These are phyloP conservation scores for Eubucco bourcierii DNA, from an alignment of 2,113 vertebrate genomes.

Conservation along the genomic window DNA sequence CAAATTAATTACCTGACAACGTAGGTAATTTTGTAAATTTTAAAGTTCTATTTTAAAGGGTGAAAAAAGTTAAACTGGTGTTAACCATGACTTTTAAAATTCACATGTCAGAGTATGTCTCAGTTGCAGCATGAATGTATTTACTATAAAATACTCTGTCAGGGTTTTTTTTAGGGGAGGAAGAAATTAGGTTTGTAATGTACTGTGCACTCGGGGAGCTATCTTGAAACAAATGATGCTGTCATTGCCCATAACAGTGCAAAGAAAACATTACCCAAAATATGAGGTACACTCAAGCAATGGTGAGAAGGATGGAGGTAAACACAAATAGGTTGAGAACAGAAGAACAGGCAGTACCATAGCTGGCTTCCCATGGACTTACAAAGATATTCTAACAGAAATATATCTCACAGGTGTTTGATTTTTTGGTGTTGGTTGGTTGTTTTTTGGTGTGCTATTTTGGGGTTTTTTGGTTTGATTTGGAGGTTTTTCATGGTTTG, in stretches of 20 bases:
- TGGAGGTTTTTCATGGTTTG: no score
- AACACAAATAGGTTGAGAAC: not conserved
- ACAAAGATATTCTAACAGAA: not conserved
- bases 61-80: not conserved
- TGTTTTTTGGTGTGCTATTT: no score
- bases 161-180: not conserved
- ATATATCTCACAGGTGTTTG: not conserved
- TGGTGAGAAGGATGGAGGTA: not conserved
- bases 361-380: not conserved
- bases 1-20: not conserved
- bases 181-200: not conserved
- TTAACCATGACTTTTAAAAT: not conserved
- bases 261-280: not conserved
- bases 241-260: not conserved
- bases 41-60: constrained; percentile 35
- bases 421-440: not conserved
- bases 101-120: not conserved
- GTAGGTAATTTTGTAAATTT: constrained; percentile 38
- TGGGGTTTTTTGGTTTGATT: no score
- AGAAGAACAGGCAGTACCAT: not conserved
- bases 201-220: not conserved
- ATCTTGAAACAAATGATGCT: not conserved
- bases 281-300: not conserved
- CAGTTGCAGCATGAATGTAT: not conserved
- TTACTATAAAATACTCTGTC: not conserved